Evolutionary conservation across 2,797 vertebrate species (phyloP).

Genomic region (Anniella stebbinsi): DNA sequence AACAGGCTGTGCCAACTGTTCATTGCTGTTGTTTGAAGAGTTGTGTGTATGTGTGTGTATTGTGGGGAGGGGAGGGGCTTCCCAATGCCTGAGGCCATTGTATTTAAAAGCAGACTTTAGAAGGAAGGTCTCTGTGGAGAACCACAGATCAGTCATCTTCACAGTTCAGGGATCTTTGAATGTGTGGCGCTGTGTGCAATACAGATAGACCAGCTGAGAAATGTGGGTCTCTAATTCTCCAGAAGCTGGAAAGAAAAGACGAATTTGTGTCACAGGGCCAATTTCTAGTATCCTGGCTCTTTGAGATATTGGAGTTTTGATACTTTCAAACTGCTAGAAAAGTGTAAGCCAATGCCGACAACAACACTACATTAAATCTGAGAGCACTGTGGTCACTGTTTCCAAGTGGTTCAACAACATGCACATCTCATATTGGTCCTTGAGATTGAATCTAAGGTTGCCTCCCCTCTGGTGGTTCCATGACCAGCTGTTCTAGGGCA

Average conservation of each 20-base stretch:
- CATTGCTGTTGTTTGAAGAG: not conserved
- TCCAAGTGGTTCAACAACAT: too few species aligned
- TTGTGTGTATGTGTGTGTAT: not conserved
- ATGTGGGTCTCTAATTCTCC: not conserved
- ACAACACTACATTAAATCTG: not conserved
- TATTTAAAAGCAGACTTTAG: not conserved
- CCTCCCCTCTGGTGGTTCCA: too few species aligned
- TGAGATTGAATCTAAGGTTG: too few species aligned
- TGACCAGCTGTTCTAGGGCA: too few species aligned
- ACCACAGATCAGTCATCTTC: not conserved
- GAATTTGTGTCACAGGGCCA: not conserved
- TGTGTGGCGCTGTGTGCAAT: too few species aligned
- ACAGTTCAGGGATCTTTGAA: conserved; percentile 13
- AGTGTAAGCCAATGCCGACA: not conserved
- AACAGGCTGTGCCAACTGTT: not conserved
- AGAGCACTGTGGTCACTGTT: too few species aligned
- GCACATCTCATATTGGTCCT: too few species aligned
- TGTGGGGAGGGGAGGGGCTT: not conserved
- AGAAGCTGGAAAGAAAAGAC: not conserved
- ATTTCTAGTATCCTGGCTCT: not conserved
- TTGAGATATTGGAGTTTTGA: not conserved
- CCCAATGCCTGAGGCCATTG: not conserved
- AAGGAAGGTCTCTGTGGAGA: not conserved
- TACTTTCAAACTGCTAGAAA: not conserved
- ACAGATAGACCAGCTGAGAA: not conserved